Conservation (phyloP, 2,888 invertebrate species). For the Synanthedon tipuliformis region DNA sequence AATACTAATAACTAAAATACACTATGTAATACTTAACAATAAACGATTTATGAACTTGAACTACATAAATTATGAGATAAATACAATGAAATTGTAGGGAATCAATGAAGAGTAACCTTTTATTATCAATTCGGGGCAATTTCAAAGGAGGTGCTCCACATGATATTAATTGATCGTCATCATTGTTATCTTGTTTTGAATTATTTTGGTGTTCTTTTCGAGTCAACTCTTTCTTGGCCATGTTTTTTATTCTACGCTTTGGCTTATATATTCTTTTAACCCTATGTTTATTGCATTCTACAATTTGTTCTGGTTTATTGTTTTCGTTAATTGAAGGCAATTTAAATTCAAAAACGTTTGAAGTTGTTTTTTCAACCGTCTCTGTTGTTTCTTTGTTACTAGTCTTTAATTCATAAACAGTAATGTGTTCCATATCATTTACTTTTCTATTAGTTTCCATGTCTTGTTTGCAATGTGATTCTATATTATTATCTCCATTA, state of each 20-base stretch:
- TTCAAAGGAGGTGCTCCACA: slow-evolving; percentile 55
- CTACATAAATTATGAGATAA: no score
- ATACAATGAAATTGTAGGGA: not conserved
- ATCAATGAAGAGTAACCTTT: slow-evolving; percentile 35
- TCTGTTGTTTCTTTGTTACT: slow-evolving; percentile 16
- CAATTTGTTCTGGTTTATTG: slow-evolving; percentile 32
- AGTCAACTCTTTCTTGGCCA: slow-evolving; percentile 36
- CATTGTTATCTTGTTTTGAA: slow-evolving; percentile 40
- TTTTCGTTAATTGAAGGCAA: slow-evolving; percentile 46
- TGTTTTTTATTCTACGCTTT: slow-evolving; percentile 34
- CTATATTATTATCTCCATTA: slow-evolving; percentile 14
- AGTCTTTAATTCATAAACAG: slow-evolving; percentile 44
- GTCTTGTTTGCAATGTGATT: slow-evolving; percentile 12
- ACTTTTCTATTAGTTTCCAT: slow-evolving; percentile 24
- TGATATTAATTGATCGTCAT: slow-evolving; percentile 38
- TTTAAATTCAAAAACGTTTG: slow-evolving; percentile 22
- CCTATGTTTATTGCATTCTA: slow-evolving; percentile 28
- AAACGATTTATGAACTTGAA: no score
- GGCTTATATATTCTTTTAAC: slow-evolving; percentile 34
- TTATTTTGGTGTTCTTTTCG: slow-evolving; percentile 43
- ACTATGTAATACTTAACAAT: no score
- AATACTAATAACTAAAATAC: no score
- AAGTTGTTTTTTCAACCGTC: not conserved
- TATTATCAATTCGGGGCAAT: slow-evolving; percentile 53
- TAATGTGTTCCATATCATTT: slow-evolving; percentile 53